These are phyloP conservation scores for Eunapius fragilis DNA, from an alignment of 37 sponge, comb jelly and placozoan species.

Conservation along the genomic window DNA sequence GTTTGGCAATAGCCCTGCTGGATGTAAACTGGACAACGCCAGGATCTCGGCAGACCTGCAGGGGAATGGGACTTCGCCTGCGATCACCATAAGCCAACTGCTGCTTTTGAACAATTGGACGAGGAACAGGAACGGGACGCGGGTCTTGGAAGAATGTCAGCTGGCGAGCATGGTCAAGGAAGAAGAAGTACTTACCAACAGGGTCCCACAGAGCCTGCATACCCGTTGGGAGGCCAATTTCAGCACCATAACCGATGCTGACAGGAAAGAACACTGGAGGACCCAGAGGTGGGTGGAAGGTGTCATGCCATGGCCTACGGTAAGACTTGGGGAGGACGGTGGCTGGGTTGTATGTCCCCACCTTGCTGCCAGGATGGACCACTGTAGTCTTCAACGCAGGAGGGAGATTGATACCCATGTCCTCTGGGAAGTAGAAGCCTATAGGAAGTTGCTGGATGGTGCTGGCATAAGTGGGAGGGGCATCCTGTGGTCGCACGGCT, in stretches of 20 bases:
- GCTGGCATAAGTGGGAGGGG: conserved; percentile 54
- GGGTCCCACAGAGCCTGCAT: conserved; percentile 88
- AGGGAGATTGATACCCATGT: conserved; percentile 37
- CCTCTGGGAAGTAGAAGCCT: conserved; percentile 72
- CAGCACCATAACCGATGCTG: conserved; percentile 86
- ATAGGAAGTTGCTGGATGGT: conserved; percentile 65
- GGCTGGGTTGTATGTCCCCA: conserved; percentile 61
- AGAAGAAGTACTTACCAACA: conserved; percentile 52
- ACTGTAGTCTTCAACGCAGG: conserved; percentile 11
- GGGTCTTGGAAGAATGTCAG: conserved; percentile 81
- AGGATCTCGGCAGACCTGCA: conserved; percentile 16
- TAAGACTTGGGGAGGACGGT: conserved; percentile 52
- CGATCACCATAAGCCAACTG: conserved; percentile 54
- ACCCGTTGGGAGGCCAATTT: conserved; percentile 68
- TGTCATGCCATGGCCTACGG: conserved; percentile 75
- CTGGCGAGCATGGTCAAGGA: conserved; percentile 71
- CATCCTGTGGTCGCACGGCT: conserved; percentile 23
- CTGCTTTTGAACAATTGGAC: conserved; percentile 40
- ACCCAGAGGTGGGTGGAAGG: conserved; percentile 78
- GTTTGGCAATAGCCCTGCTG: conserved; percentile 54
- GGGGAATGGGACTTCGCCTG: conserved; percentile 35
- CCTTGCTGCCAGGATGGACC: conserved; percentile 46
- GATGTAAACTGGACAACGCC: conserved; percentile 43
- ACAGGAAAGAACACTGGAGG: conserved; percentile 69
- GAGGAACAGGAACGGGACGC: conserved; percentile 51